phyloP scores from a whole-genome alignment of 1,140 invertebrate genomes.

The Caenorhabditis brenneri region DNA sequence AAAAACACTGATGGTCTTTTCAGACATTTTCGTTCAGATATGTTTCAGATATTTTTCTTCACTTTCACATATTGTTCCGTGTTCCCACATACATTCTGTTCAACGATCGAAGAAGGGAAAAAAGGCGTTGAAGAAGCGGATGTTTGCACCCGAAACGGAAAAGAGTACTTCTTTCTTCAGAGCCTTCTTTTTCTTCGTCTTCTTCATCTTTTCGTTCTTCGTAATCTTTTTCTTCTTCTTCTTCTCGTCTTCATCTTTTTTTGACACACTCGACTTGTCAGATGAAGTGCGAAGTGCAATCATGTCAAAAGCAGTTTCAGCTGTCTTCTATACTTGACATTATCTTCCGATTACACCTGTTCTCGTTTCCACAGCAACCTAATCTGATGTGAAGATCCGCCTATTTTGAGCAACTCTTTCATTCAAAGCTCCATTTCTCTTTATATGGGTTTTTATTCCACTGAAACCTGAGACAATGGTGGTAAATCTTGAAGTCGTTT shows the following conservation, averaged over 20 bases:
- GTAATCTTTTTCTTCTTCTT: too few species aligned
- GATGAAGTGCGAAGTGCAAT: background rate
- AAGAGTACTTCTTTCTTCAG: conserved; percentile 9
- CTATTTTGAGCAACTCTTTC: background rate
- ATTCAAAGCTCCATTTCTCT: background rate
- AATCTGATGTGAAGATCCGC: background rate
- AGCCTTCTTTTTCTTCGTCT: background rate
- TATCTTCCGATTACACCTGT: background rate
- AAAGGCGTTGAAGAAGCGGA: background rate
- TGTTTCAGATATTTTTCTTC: background rate
- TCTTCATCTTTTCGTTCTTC: background rate
- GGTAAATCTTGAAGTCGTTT: too few species aligned
- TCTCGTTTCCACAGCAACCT: background rate
- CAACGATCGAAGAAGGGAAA: background rate
- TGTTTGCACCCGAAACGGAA: conserved; percentile 9
- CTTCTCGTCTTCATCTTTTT: background rate
- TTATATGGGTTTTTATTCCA: too few species aligned
- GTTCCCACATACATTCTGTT: background rate
- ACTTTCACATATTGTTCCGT: background rate
- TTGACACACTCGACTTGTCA: conserved; percentile 5
- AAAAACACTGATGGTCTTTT: too few species aligned
- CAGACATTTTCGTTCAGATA: too few species aligned
- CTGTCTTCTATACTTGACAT: background rate
- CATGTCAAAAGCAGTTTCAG: background rate
- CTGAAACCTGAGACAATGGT: too few species aligned